Conservation (phyloP, 2,113 vertebrate species). For the Microtus pennsylvanicus region DNA sequence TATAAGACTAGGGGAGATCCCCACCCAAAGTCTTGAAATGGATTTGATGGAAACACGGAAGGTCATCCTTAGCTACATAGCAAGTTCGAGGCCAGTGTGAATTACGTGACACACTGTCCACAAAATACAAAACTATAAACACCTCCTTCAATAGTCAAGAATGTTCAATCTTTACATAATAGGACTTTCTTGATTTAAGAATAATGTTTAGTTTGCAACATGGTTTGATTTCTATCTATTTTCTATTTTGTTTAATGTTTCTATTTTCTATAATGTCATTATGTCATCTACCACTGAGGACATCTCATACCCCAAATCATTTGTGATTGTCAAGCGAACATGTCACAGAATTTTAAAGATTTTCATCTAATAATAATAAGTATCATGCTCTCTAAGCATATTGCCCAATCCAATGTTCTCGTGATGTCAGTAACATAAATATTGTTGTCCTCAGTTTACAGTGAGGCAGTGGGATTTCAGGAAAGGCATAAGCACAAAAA, state of each 20-base stretch:
- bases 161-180: conserved; percentile 27
- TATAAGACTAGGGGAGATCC: too few relatives aligned
- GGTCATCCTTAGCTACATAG: background rate
- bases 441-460: conserved; percentile 14
- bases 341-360: conserved; percentile 22
- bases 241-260: too few relatives aligned
- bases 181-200: background rate
- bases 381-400: background rate
- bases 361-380: background rate
- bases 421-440: background rate
- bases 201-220: conserved; percentile 4
- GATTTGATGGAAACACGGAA: background rate
- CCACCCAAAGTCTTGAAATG: background rate
- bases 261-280: background rate
- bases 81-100: background rate
- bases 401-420: conserved; percentile 22
- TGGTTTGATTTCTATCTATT: conserved; percentile 35
- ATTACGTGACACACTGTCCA: too few relatives aligned
- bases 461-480: conserved; percentile 21
- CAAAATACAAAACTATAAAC: background rate
- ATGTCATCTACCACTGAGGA: background rate
- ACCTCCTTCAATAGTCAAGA: background rate
- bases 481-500: background rate
- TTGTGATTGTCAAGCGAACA: conserved; percentile 59
- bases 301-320: background rate